A percentile compares a stretch with the other conserved stretches of the same genome.
Evolutionary conservation across 2,888 invertebrate genomes (phyloP).

Genomic region (Tachina lurida): DNA sequence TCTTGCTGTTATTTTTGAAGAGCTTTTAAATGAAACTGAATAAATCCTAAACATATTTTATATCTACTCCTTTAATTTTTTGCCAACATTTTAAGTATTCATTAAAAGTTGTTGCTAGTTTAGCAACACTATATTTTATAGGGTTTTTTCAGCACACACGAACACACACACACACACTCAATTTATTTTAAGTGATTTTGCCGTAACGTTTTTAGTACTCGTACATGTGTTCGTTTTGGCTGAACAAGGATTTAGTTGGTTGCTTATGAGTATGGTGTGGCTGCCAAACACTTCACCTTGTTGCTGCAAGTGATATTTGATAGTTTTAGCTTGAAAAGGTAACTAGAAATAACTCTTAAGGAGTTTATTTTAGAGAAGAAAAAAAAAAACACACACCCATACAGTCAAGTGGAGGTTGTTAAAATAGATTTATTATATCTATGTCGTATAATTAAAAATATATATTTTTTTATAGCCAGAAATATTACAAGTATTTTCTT

Average conservation of each 20-base stretch:
- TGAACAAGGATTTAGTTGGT: slow-evolving; percentile 26
- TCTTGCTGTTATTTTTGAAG: neutral
- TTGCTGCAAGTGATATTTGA: slow-evolving; percentile 62
- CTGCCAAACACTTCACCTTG: slow-evolving; percentile 46
- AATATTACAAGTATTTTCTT: neutral
- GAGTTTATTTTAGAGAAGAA: neutral
- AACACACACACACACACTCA: neutral
- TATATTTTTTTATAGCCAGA: neutral
- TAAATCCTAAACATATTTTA: slow-evolving; percentile 64
- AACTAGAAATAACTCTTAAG: slow-evolving; percentile 23
- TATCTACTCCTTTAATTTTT: neutral
- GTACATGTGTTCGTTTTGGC: neutral
- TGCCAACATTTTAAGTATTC: slow-evolving; percentile 62
- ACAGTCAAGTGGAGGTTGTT: slow-evolving; percentile 20
- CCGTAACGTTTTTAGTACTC: neutral
- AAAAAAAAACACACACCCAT: neutral
- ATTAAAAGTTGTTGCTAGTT: slow-evolving; percentile 67
- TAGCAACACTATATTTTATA: slow-evolving; percentile 44
- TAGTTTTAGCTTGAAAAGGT: slow-evolving; percentile 52
- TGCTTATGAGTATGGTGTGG: slow-evolving; percentile 11
- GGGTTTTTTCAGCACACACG: slow-evolving; percentile 16
- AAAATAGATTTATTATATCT: slow-evolving; percentile 63
- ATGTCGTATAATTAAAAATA: slow-evolving; percentile 60
- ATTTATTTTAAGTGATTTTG: slow-evolving; percentile 49
- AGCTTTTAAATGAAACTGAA: slow-evolving; percentile 13